Base-by-base conservation (phyloP, 2,888 invertebrate genomes). In the Apamea epomidion region DNA sequence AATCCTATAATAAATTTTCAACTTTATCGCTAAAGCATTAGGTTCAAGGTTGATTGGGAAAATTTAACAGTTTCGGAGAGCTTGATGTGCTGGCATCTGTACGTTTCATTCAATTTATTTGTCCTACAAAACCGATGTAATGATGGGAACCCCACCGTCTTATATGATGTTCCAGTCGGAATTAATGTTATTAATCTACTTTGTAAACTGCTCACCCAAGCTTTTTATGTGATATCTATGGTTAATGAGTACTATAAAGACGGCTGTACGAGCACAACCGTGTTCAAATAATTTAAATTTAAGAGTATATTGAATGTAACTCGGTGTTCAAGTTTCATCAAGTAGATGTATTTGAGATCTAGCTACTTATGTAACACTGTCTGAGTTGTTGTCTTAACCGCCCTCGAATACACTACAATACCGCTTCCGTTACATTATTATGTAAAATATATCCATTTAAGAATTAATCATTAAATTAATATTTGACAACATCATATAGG, bases 121-220 rank as follows among this genome's bases (percentile, higher is more conserved):
- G 67, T 88, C 81, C 78, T 72, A 74, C 68, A 74, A 75, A 89
- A 67, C 70, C 29, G 51, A 71, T 80, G 74, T 82, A 82, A 86
- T 82, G 60, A 78, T 88, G 81, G 90, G 67, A 81, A 86, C 88
- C 90, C 88, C 88, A 88, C 74, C 25, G 90, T 71, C 81, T 84
- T 69, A 80, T 82, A 88, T 86, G 82, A 84, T 84, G 80, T 89
- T 82, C 78, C 67, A 76, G 60, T 75, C 80, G 75, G 72, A 78
- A 90, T 88, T 78, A 78, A 85, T 70, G 72, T 82, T 84, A 89
- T 86, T 80, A 87, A 87, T 87, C 84, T 84, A 81, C 73, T 80
- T 83, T 86, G 89, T 88, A 82, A 85, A 81, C 78, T 84, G 78
- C 72, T 81, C 62, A 80, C 74, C 69, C 65, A 78, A 69, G 68